Conservation (phyloP, 2,888 invertebrate species). For the Argynnis bischoffii region DNA sequence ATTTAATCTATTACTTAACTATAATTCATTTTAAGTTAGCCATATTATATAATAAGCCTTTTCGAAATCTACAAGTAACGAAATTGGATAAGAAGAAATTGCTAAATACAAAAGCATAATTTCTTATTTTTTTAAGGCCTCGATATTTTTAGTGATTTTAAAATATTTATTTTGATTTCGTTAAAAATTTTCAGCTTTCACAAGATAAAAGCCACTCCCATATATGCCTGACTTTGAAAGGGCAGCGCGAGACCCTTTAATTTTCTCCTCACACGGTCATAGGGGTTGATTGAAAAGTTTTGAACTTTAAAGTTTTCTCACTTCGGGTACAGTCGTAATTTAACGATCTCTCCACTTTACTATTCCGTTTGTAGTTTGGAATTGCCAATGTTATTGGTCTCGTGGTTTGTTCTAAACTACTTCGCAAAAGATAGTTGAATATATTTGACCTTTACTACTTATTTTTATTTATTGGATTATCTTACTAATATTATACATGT, state of each 20-base stretch:
- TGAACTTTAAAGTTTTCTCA: constrained; percentile 56
- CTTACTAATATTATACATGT: neutral
- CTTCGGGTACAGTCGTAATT: constrained; percentile 45
- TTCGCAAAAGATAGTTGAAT: neutral
- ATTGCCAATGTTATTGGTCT: constrained; percentile 25
- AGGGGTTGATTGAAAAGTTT: constrained; percentile 76
- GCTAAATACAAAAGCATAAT: no score
- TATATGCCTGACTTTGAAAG: constrained; percentile 32
- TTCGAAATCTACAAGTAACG: no score
- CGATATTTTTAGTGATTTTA: no score
- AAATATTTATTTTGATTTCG: neutral
- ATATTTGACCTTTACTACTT: neutral
- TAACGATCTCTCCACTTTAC: constrained; percentile 39
- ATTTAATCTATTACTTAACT: no score
- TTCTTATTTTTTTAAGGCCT: no score
- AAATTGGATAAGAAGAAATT: no score
- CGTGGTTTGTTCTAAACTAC: constrained; percentile 15
- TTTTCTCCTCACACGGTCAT: constrained; percentile 50
- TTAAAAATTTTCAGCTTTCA: no score
- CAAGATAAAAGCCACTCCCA: constrained; percentile 20
- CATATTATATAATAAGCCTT: no score
- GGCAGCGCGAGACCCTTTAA: constrained; percentile 50
- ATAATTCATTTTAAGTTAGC: no score
- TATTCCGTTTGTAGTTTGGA: constrained; percentile 40
- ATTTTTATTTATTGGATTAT: neutral